These are phyloP conservation scores for Acanthacorydalis orientalis DNA, from an alignment of 2,888 invertebrate species.

Conservation along the genomic window DNA sequence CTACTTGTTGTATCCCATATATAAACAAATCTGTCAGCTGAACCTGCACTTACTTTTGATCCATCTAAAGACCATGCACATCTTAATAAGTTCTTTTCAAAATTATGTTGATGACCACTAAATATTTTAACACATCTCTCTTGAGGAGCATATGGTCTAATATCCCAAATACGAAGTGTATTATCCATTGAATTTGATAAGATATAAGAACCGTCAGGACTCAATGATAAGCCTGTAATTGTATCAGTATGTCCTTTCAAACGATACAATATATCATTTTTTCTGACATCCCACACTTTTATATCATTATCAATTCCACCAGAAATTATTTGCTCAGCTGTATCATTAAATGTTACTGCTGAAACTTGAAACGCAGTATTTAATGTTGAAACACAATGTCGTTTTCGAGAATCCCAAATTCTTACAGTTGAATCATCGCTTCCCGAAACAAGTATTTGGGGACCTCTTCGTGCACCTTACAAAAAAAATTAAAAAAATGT, in stretches of 20 bases:
- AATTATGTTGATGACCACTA: slow-evolving; percentile 90
- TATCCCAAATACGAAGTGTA: slow-evolving; percentile 90
- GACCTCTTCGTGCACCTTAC: slow-evolving; percentile 66
- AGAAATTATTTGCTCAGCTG: slow-evolving; percentile 84
- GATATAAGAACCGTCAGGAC: slow-evolving; percentile 74
- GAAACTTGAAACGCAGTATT: slow-evolving; percentile 66
- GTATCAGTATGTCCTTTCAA: slow-evolving; percentile 92
- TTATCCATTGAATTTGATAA: slow-evolving; percentile 96
- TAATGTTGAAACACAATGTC: slow-evolving; percentile 55
- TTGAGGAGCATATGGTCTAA: slow-evolving; percentile 82
- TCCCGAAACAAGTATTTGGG: slow-evolving; percentile 79
- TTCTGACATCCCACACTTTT: slow-evolving; percentile 94
- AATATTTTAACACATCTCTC: slow-evolving; percentile 88
- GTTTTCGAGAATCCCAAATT: slow-evolving; percentile 84
- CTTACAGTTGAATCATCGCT: slow-evolving; percentile 89
- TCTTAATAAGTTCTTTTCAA: slow-evolving; percentile 87
- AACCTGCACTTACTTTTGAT: slow-evolving; percentile 78
- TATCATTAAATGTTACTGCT: slow-evolving; percentile 85
- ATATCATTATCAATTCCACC: slow-evolving; percentile 96
- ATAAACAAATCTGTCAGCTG: slow-evolving; percentile 88
- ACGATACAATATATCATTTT: slow-evolving; percentile 65
- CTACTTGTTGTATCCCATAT: slow-evolving; percentile 93
- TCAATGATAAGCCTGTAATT: slow-evolving; percentile 75
- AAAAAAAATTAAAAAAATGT: slow-evolving; percentile 3
- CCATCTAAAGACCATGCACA: slow-evolving; percentile 93